Conservation (phyloP, 2,113 vertebrate genomes). For the Corythoichthys intestinalis region DNA sequence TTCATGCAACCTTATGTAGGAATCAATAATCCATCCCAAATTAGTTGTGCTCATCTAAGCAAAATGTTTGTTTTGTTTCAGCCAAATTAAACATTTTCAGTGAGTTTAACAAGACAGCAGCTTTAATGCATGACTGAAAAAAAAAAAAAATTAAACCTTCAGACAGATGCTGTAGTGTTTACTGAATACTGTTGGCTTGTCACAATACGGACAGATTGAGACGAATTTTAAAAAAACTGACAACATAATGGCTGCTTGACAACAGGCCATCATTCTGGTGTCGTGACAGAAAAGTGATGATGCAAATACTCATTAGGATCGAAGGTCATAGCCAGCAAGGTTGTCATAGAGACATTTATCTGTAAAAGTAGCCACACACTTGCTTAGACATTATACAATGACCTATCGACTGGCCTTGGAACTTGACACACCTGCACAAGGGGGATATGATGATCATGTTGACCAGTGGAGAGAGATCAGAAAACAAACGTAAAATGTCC, state of each 20-base stretch:
- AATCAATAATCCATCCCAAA: too few species aligned
- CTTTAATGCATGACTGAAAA: neutral
- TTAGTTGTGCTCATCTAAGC: too few species aligned
- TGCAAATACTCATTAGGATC: constrained; percentile 9
- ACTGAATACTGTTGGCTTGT: neutral
- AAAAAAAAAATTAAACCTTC: neutral
- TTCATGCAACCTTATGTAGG: too few species aligned
- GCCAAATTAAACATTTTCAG: too few species aligned
- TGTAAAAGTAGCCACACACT: constrained; percentile 16
- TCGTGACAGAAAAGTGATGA: neutral
- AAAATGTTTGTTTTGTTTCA: too few species aligned
- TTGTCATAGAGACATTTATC: constrained; percentile 18
- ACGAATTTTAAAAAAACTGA: neutral
- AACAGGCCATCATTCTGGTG: neutral
- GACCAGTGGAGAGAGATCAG: neutral
- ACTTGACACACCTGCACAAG: constrained; percentile 19
- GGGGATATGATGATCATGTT: constrained; percentile 17
- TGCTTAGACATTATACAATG: constrained; percentile 39
- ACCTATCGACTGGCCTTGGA: constrained; percentile 36
- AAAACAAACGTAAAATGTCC: neutral
- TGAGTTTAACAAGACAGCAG: too few species aligned
- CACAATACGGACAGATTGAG: neutral
- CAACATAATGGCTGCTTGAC: neutral
- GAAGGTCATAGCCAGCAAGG: constrained; percentile 26
- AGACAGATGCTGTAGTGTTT: neutral